Evolutionary conservation across 1,140 invertebrate species (phyloP), one percentile per base, ranked within the genome.

Genomic region (Pachypsylla venusta): DNA sequence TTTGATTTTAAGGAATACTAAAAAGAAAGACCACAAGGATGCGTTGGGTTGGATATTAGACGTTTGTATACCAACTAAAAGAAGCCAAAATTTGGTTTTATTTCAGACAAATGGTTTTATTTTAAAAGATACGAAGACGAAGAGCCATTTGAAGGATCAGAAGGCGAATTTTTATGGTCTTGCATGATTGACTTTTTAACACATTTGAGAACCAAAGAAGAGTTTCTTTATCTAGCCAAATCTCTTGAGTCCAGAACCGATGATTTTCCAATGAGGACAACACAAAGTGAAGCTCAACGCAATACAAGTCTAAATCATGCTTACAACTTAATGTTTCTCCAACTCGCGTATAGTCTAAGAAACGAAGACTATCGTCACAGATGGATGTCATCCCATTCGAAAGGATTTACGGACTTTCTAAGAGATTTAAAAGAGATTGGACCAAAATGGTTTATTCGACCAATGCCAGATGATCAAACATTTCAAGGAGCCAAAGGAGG

Each of bases 291-390:
- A 22, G 42, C 42, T 19, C 42, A 48, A 22, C 42, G 42, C 4
- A 48, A 48, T 19, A 22, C 22, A 7, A 48, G 42, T 19, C 42
- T 48, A 19, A 5, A 5, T 22, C 7, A 48, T 3, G 42, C 42
- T n/a, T 48, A 48, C 42, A 48, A 48, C 42, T 19, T 48, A 22
- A 48, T 48, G 42, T 48, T 48, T 48, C n/a, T 48, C 4, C 42
- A 48, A 22, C n/a, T 48, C 4, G 42, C 42, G 4, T 48, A 48
- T 22, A 48, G n/a, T 3, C n/a, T 48, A 22, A n/a, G 42, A 19
- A 4, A 48, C n/a, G n/a, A n/a, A 3, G 42, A 48, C 7, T 48
- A 48, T n/a, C 4, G 42, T 3, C 42, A 48, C 42, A 5, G 42
- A 22, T 48, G 42, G 42, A 5, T 48, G 7, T 48, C 42, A 7